Base-by-base conservation (phyloP, 2,797 vertebrate genomes). In the Trachurus trachurus region DNA sequence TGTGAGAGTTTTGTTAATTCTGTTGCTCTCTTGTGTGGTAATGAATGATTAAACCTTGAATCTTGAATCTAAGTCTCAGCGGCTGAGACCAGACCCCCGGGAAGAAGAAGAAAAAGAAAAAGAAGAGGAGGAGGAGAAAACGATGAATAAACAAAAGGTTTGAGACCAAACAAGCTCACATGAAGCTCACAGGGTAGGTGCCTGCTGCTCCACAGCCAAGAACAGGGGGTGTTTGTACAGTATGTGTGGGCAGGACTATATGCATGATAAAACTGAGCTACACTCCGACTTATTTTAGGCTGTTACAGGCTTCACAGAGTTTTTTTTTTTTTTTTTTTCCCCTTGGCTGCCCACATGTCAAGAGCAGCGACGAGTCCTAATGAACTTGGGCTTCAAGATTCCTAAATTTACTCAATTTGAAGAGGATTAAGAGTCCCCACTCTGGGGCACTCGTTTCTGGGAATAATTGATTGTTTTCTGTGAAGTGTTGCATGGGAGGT, bases 391-490 rank as follows among this genome's bases (percentile, higher is more conserved):
- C 66, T 63, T 75, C 57, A 53, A 80, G 84, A 80, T 49, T 39
- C 50, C 71, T 75, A 80, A 74, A 84, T 88, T 62, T 77, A 66
- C 76, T 85, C 74, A 78, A 78, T 92, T 88, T 86, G 72, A 72
- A 76, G 63, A 57, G 79, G 80, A 90, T 90, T 84, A 91, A 66
- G 80, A 84, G 88, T 81, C 69, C 74, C 61, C 63, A 70, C 78
- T 76, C 74, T 69, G 63, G 73, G 65, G 61, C 47, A 57, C 75
- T 72, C 75, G 50, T 81, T 91, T 90, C 86, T 66, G 71, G 81
- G 91, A 91, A 87, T 76, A 88, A 87, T 87, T 83, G 84, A 90
- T 89, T 88, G 77, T 66, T 84, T 90, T 85, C 89, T 66, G 81
- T 50, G 88, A 90, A 80, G 52, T 64, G 83, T 74, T 78, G 70